A percentile compares a stretch with the other conserved stretches of the same genome.
These are phyloP conservation scores for Myripristis jacobus DNA, from an alignment of 2,797 vertebrate species.

Conservation along the genomic window DNA sequence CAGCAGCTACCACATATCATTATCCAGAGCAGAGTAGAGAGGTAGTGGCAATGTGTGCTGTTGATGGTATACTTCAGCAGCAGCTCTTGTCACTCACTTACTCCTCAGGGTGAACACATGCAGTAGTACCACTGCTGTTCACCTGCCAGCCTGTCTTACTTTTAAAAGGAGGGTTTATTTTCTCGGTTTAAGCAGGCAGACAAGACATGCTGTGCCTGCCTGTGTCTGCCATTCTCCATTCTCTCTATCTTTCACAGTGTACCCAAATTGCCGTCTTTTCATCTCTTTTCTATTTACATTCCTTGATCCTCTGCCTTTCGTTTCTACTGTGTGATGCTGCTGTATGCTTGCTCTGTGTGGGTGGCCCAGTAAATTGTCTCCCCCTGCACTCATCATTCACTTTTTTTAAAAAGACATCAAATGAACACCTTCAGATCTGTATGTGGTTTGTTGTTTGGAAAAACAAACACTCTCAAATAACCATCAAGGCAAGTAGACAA, in stretches of 20 bases:
- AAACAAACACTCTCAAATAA: conserved; percentile 40
- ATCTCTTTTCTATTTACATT: conserved; percentile 43
- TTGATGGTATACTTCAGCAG: conserved; percentile 41
- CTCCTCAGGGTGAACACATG: conserved; percentile 32
- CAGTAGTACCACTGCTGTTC: conserved; percentile 8
- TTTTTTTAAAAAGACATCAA: conserved; percentile 54
- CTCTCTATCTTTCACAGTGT: conserved; percentile 40
- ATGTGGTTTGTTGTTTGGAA: conserved; percentile 32
- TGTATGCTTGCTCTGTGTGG: conserved; percentile 35
- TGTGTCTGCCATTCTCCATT: conserved; percentile 31
- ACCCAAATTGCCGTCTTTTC: conserved; percentile 37
- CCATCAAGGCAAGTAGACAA: conserved; percentile 12
- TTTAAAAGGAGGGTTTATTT: conserved; percentile 26
- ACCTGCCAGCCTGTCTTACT: conserved; percentile 33
- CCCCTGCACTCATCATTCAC: conserved; percentile 21
- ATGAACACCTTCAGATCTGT: conserved; percentile 24
- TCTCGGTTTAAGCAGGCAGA: conserved; percentile 31
- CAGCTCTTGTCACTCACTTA: conserved; percentile 42
- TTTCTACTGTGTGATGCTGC: conserved; percentile 45
- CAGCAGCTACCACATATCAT: conserved; percentile 38
- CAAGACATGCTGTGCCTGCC: conserved; percentile 8
- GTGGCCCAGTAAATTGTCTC: conserved; percentile 43
- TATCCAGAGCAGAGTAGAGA: conserved; percentile 40
- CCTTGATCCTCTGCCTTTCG: conserved; percentile 44
- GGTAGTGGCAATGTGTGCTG: conserved; percentile 30